These are phyloP conservation scores for Melanchra persicariae DNA, from an alignment of 2,888 invertebrate species.

Conservation along the genomic window DNA sequence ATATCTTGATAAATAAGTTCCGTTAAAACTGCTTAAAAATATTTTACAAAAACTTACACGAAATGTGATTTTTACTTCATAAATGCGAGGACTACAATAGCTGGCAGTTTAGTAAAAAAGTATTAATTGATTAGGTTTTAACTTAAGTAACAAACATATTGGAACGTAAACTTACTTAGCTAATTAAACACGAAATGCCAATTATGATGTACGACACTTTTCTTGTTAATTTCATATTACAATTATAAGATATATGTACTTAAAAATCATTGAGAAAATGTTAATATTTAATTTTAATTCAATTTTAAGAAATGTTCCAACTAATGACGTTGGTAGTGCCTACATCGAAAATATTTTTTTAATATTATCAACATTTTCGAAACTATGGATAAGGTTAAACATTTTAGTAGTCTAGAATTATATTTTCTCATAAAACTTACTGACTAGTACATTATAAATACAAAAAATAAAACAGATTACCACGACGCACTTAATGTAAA, in stretches of 20 bases:
- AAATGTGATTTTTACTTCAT: slow-evolving; percentile 69
- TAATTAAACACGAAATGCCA: slow-evolving; percentile 85
- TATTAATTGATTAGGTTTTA: slow-evolving; percentile 70
- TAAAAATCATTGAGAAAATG: slow-evolving; percentile 73
- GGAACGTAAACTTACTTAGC: slow-evolving; percentile 79
- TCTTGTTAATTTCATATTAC: slow-evolving; percentile 66
- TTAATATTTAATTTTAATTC: slow-evolving; percentile 51
- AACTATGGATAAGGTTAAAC: slow-evolving; percentile 64
- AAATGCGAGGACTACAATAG: slow-evolving; percentile 87
- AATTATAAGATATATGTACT: slow-evolving; percentile 76
- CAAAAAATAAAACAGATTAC: slow-evolving; percentile 70
- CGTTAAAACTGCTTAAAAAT: slow-evolving; percentile 62
- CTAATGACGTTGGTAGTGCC: slow-evolving; percentile 45
- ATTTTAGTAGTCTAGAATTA: slow-evolving; percentile 59
- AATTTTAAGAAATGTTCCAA: slow-evolving; percentile 34
- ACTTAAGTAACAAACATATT: slow-evolving; percentile 74
- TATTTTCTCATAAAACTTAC: slow-evolving; percentile 78
- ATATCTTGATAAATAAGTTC: slow-evolving; percentile 30
- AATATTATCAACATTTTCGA: slow-evolving; percentile 56
- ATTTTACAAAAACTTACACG: slow-evolving; percentile 67
- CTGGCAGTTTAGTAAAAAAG: slow-evolving; percentile 81
- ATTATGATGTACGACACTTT: slow-evolving; percentile 86
- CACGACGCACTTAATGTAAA: slow-evolving; percentile 60
- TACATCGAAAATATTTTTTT: slow-evolving; percentile 49
- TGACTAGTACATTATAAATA: slow-evolving; percentile 86